A percentile compares a stretch with the other conserved stretches of the same genome.
Evolutionary conservation across 2,888 invertebrate species (phyloP).

Genomic region (Leptogaster cylindrica): DNA sequence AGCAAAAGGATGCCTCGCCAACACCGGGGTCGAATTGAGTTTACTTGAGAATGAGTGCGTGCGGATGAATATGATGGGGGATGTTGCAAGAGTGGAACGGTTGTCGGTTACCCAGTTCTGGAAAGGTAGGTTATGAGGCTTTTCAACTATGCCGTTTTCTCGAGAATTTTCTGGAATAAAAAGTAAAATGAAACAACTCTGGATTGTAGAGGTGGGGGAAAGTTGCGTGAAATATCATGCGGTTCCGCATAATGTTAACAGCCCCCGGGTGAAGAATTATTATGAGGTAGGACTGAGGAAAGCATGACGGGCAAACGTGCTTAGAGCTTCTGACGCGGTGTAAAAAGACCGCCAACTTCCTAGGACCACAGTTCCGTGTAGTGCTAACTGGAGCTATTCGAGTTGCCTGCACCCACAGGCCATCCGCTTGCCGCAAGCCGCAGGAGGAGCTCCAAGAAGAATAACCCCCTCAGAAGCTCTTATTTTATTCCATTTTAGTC

Average conservation of each 20-base stretch:
- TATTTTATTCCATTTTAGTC: slow-evolving; percentile 42
- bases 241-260: slow-evolving; percentile 43
- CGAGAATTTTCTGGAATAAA: slow-evolving; percentile 25
- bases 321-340: slow-evolving; percentile 5
- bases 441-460: slow-evolving; percentile 28
- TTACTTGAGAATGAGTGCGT: background rate
- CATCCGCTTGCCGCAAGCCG: background rate
- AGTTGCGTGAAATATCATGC: slow-evolving; percentile 39
- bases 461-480: slow-evolving; percentile 40
- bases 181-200: slow-evolving; percentile 30
- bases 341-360: slow-evolving; percentile 18
- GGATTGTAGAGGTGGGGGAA: slow-evolving; percentile 13
- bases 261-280: slow-evolving; percentile 38
- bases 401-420: background rate
- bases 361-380: background rate
- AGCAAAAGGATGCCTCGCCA: background rate
- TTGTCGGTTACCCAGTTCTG: slow-evolving; percentile 9
- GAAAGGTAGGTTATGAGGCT: slow-evolving; percentile 20
- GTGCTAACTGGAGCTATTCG: slow-evolving; percentile 29
- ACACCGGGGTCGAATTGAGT: slow-evolving; percentile 4
- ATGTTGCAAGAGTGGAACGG: background rate
- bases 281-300: slow-evolving; percentile 25
- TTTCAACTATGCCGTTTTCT: slow-evolving; percentile 30
- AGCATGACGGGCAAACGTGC: slow-evolving; percentile 28
- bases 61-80: slow-evolving; percentile 21